These are phyloP conservation scores for Panthera leo DNA, from an alignment of 2,113 vertebrate genomes.

Conservation along the genomic window DNA sequence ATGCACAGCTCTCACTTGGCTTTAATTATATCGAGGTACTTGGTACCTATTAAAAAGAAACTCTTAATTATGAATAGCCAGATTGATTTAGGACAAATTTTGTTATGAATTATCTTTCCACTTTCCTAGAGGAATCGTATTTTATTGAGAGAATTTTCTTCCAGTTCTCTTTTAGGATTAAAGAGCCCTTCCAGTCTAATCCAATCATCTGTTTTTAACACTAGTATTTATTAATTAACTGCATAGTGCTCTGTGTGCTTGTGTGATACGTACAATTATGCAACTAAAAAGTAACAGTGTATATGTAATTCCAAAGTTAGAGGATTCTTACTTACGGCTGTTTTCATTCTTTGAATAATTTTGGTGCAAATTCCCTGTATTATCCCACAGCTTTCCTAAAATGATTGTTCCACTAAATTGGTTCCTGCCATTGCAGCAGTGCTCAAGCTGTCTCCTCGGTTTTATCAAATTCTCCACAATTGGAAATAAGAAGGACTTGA, in stretches of 20 bases:
- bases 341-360: background rate
- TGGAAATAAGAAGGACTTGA: background rate
- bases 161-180: background rate
- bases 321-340: background rate
- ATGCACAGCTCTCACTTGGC: background rate
- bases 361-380: background rate
- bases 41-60: background rate
- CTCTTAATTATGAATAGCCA: background rate
- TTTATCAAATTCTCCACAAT: background rate
- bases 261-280: background rate
- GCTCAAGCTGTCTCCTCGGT: background rate
- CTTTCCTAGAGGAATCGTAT: background rate
- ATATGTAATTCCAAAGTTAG: background rate
- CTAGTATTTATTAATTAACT: background rate
- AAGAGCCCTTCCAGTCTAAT: background rate
- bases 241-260: background rate
- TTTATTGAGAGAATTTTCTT: background rate
- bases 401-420: background rate
- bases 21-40: background rate
- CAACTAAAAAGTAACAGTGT: background rate
- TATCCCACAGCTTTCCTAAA: background rate
- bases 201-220: background rate
- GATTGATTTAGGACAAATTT: background rate
- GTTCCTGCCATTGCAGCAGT: background rate
- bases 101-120: background rate